These are phyloP conservation scores for Neodiprion fabricii DNA, from an alignment of 1,140 invertebrate species.

Conservation along the genomic window DNA sequence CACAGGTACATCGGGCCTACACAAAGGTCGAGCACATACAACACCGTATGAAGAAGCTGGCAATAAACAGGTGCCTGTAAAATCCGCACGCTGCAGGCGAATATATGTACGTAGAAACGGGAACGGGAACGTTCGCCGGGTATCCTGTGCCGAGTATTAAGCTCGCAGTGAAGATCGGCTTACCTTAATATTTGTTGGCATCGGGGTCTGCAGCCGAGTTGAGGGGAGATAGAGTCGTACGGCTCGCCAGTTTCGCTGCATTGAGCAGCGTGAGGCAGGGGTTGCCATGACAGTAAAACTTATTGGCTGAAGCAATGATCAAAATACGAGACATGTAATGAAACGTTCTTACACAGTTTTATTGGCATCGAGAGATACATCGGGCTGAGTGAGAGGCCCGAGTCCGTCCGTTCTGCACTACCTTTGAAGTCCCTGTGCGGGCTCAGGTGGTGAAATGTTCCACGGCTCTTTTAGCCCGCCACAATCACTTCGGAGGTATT, in stretches of 20 bases:
- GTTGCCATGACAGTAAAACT: conserved; percentile 45
- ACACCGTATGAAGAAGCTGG: too few relatives aligned
- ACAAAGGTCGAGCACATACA: too few relatives aligned
- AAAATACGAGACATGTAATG: conserved; percentile 46
- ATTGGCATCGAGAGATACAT: conserved; percentile 25
- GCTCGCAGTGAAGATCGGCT: conserved; percentile 46
- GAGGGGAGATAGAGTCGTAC: background rate
- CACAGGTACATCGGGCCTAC: too few relatives aligned
- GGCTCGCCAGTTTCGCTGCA: conserved; percentile 1
- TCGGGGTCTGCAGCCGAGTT: background rate
- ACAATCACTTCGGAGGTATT: background rate
- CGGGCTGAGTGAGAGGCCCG: conserved; percentile 5
- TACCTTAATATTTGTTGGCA: conserved; percentile 48
- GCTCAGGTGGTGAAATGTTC: background rate
- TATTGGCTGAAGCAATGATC: conserved; percentile 3
- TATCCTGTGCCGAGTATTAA: conserved; percentile 30
- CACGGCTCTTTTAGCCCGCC: background rate
- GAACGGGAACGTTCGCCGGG: background rate
- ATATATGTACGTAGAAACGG: background rate
- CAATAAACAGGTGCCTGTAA: too few relatives aligned
- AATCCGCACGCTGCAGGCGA: too few relatives aligned
- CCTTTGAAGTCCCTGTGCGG: background rate
- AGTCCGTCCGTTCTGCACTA: too few relatives aligned
- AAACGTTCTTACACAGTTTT: conserved; percentile 46
- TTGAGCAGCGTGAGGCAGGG: conserved; percentile 29